Evolutionary conservation across 2,113 vertebrate species (phyloP).

Genomic region (Atrichornis clamosus): DNA sequence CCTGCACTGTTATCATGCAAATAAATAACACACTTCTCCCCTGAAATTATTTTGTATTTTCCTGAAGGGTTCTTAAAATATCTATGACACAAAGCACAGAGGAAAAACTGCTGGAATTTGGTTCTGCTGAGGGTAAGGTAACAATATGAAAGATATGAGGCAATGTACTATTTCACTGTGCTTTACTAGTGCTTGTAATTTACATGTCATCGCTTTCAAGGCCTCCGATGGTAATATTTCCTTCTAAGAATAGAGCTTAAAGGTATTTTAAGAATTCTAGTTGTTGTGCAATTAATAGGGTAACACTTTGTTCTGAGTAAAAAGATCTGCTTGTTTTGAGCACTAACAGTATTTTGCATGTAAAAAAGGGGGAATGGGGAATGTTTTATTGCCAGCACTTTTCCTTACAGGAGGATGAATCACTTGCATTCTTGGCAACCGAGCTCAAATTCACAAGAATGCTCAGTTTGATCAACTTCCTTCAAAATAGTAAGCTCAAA

Average conservation of each 20-base stretch:
- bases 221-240: slow-evolving; percentile 15
- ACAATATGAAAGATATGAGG: background rate
- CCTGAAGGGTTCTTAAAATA: background rate
- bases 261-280: slow-evolving; percentile 57
- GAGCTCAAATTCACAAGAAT: slow-evolving; percentile 56
- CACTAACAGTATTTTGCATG: slow-evolving; percentile 46
- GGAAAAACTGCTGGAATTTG: background rate
- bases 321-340: slow-evolving; percentile 50
- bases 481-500: slow-evolving; percentile 52
- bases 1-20: background rate
- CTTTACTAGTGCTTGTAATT: background rate
- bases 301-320: slow-evolving; percentile 30
- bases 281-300: slow-evolving; percentile 29
- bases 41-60: background rate
- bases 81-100: background rate
- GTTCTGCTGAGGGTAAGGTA: background rate
- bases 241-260: slow-evolving; percentile 41
- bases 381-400: slow-evolving; percentile 37
- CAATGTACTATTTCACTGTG: background rate
- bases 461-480: slow-evolving; percentile 64
- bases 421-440: slow-evolving; percentile 66
- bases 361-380: background rate
- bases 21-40: background rate
- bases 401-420: slow-evolving; percentile 60
- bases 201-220: background rate